These are phyloP conservation scores for Lycocorax pyrrhopterus DNA, from an alignment of 2,113 vertebrate species.

Conservation along the genomic window DNA sequence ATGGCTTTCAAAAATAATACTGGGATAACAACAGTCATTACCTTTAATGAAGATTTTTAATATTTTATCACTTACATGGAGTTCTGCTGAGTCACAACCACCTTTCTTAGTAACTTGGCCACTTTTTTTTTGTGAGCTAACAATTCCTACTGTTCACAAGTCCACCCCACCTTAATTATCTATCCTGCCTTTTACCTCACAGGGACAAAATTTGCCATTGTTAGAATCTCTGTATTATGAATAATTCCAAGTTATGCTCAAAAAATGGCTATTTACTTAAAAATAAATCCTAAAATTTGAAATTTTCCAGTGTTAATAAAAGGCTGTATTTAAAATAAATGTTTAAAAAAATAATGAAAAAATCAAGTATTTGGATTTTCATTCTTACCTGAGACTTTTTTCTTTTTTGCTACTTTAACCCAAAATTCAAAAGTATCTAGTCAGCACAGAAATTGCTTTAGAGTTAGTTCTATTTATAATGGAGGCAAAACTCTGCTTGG, in stretches of 20 bases:
- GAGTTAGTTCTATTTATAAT: conserved; percentile 13
- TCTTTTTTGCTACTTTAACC: neutral
- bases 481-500: conserved; percentile 4
- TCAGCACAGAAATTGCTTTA: neutral
- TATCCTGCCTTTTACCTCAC: neutral
- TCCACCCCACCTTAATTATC: neutral
- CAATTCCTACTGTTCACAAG: neutral
- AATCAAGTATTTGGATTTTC: neutral
- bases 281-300: neutral
- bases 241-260: neutral
- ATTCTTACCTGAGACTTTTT: neutral
- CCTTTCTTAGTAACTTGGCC: neutral
- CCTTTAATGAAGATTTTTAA: neutral
- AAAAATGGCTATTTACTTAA: neutral
- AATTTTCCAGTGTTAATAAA: neutral
- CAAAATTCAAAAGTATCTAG: neutral
- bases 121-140: neutral
- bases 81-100: neutral
- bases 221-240: neutral
- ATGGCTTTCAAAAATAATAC: neutral
- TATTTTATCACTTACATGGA: neutral
- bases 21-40: neutral
- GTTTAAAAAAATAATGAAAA: neutral
- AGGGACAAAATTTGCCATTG: neutral
- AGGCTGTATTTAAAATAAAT: neutral